Evolutionary conservation across 2,113 vertebrate genomes (phyloP).

Genomic region (Tamias sibiricus): DNA sequence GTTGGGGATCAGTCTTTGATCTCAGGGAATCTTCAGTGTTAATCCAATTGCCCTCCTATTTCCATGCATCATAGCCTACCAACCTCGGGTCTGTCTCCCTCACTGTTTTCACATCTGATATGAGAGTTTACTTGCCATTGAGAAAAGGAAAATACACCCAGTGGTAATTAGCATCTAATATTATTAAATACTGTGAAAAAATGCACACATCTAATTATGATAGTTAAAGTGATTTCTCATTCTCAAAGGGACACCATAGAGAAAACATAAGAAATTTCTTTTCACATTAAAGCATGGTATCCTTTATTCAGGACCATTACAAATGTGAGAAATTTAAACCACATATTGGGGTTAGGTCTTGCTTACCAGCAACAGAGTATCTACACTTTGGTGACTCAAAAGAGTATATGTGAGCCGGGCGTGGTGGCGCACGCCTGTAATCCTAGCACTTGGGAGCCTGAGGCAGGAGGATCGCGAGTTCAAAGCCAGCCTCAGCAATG

Average conservation of each 20-base stretch:
- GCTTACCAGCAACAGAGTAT: background rate
- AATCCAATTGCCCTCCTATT: background rate
- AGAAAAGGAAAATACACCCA: background rate
- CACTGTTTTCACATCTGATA: background rate
- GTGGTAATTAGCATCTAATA: background rate
- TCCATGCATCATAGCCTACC: too few relatives aligned
- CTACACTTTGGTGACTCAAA: background rate
- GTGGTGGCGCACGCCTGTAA: too few relatives aligned
- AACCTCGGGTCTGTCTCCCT: background rate
- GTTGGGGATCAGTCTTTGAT: background rate
- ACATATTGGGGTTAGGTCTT: background rate
- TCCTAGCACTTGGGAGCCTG: too few relatives aligned
- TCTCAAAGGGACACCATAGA: background rate
- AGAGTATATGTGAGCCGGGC: background rate
- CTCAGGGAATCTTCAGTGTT: background rate
- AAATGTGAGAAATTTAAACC: background rate
- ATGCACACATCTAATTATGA: background rate
- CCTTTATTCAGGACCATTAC: too few relatives aligned
- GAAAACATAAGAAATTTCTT: background rate
- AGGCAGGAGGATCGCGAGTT: too few relatives aligned
- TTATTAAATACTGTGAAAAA: background rate
- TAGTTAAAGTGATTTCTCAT: background rate
- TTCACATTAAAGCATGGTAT: too few relatives aligned
- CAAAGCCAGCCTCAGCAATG: too few relatives aligned
- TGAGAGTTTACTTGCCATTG: background rate